Conservation (phyloP, 2,797 vertebrate genomes). For the Eutrigla gurnardus region DNA sequence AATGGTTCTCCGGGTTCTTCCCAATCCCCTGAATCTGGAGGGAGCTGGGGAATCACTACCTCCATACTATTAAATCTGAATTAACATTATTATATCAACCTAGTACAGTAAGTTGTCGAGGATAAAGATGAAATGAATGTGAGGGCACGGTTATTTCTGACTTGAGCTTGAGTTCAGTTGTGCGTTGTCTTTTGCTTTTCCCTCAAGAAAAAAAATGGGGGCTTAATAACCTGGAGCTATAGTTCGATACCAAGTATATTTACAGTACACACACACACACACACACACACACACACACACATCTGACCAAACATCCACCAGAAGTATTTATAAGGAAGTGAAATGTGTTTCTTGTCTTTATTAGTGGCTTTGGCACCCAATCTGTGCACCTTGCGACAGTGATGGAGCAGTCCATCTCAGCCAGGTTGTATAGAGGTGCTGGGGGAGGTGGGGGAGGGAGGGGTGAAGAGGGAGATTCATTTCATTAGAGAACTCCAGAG, state of each 20-base stretch:
- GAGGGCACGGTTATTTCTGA: no score
- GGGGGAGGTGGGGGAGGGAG: slow-evolving; percentile 23
- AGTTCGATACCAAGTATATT: neutral
- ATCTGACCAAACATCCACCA: slow-evolving; percentile 32
- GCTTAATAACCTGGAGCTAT: slow-evolving; percentile 1
- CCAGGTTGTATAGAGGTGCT: slow-evolving; percentile 29
- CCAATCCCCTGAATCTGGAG: no score
- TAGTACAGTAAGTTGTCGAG: no score
- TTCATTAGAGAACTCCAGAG: slow-evolving; percentile 60
- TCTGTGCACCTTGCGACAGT: slow-evolving; percentile 73
- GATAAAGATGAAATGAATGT: no score
- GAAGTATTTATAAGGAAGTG: slow-evolving; percentile 55
- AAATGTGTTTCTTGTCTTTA: slow-evolving; percentile 77
- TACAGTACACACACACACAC: neutral
- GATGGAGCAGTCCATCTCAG: slow-evolving; percentile 77
- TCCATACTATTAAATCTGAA: neutral
- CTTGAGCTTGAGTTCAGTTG: no score
- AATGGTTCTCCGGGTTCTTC: no score
- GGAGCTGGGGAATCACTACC: neutral
- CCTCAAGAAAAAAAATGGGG: neutral
- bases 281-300: slow-evolving; percentile 21
- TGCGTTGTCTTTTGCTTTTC: slow-evolving; percentile 4
- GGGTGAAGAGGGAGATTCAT: slow-evolving; percentile 62
- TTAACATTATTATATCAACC: neutral
- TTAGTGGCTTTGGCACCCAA: slow-evolving; percentile 73